Percentiles rank a stretch among this genome's conserved stretches.
Conservation (phyloP, 92 coral and sea anemone genomes). For the Epizoanthus illoricatus region DNA sequence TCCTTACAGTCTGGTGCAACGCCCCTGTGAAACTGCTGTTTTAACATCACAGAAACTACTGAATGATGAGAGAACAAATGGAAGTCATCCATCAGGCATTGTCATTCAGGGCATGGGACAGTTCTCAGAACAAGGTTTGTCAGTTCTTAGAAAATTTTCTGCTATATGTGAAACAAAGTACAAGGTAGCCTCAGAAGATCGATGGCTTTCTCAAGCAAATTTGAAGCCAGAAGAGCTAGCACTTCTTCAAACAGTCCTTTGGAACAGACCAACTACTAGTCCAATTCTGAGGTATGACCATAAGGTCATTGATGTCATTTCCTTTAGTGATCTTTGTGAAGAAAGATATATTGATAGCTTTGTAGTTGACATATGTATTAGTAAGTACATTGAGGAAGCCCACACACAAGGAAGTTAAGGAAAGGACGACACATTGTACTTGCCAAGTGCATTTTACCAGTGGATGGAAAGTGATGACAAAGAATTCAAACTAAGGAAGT, state of each 20-base stretch:
- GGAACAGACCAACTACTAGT: conserved; percentile 40
- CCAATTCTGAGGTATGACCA: conserved; percentile 25
- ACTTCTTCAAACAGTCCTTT: conserved; percentile 27
- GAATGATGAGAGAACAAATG: conserved; percentile 15
- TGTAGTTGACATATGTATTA: conserved; percentile 45
- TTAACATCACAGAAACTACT: conserved; percentile 36
- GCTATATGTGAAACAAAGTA: conserved; percentile 5
- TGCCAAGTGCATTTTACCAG: conserved; percentile 46
- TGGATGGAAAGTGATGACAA: conserved; percentile 53
- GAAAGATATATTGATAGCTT: conserved; percentile 60
- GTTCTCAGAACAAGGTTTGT: conserved; percentile 45
- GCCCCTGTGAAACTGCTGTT: conserved; percentile 40
- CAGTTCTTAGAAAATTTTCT: conserved; percentile 44
- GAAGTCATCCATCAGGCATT: conserved; percentile 37
- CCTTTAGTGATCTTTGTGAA: conserved; percentile 40
- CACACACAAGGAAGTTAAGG: not conserved
- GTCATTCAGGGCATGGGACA: conserved; percentile 38
- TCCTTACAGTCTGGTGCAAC: conserved; percentile 30
- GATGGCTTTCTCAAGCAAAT: conserved; percentile 42
- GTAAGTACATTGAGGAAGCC: conserved; percentile 35
- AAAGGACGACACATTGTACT: conserved; percentile 25
- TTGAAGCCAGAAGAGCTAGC: not conserved
- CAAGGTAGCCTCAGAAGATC: conserved; percentile 42
- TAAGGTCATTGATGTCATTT: conserved; percentile 48
- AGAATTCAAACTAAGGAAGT: conserved; percentile 17